Evolutionary conservation across 2,888 invertebrate genomes (phyloP).

Genomic region (Erebia ligea): DNA sequence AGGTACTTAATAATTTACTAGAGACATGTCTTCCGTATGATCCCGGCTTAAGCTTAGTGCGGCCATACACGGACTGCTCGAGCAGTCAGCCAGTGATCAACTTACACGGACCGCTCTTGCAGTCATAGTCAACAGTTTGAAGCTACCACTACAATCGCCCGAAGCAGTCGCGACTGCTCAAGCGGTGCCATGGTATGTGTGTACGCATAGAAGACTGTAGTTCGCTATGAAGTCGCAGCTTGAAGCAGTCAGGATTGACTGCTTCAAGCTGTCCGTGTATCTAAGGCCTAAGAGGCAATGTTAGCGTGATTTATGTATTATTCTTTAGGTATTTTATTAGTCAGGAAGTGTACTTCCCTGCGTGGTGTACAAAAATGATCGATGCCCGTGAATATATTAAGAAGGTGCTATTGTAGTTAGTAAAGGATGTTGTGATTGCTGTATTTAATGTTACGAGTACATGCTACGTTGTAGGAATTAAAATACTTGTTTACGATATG

Average conservation of each 20-base stretch:
- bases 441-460: conserved; percentile 3
- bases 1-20: too few species aligned
- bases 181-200: too few species aligned
- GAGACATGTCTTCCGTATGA: not conserved
- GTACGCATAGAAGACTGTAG: too few species aligned
- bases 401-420: not conserved
- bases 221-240: too few species aligned
- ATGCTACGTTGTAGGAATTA: not conserved
- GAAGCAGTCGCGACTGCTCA: too few species aligned
- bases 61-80: too few species aligned
- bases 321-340: conserved; percentile 27
- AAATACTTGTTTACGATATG: not conserved
- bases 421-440: conserved; percentile 15
- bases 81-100: too few species aligned
- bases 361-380: conserved; percentile 25
- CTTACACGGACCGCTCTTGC: too few species aligned
- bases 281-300: conserved; percentile 26
- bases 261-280: too few species aligned
- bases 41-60: not conserved
- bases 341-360: conserved; percentile 31
- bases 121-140: too few species aligned
- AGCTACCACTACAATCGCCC: too few species aligned
- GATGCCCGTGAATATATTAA: conserved; percentile 13
- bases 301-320: conserved; percentile 20
- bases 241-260: too few species aligned